Evolutionary conservation across 2,797 vertebrate genomes (phyloP).

Genomic region (Notamacropus eugenii): DNA sequence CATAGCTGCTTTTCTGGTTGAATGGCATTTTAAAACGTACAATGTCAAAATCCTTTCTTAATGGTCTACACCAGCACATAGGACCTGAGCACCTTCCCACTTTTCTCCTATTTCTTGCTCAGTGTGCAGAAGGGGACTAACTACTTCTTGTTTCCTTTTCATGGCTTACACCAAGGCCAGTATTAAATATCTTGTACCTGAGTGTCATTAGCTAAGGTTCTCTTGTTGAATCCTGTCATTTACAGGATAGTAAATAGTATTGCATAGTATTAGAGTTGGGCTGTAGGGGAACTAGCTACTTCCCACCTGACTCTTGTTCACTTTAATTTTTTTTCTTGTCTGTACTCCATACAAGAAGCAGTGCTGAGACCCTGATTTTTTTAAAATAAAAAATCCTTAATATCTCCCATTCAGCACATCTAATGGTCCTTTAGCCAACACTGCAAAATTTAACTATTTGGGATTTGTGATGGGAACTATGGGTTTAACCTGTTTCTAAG

Average conservation of each 20-base stretch:
- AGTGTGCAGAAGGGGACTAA: background rate
- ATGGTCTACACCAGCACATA: conserved; percentile 46
- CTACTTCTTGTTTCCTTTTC: background rate
- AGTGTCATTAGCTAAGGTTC: background rate
- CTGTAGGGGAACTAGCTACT: background rate
- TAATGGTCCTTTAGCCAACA: conserved; percentile 34
- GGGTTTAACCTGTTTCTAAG: background rate
- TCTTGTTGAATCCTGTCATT: background rate
- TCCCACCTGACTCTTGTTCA: background rate
- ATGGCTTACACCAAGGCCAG: background rate
- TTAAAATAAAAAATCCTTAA: conserved; percentile 11
- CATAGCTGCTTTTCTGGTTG: background rate
- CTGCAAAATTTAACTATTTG: background rate
- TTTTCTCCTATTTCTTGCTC: conserved; percentile 30
- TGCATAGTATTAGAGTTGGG: background rate
- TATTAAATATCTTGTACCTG: background rate
- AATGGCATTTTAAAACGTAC: background rate
- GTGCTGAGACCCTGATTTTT: background rate
- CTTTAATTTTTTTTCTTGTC: conserved; percentile 3
- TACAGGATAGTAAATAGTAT: background rate
- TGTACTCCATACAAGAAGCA: background rate
- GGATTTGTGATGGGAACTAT: background rate
- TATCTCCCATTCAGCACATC: conserved; percentile 1
- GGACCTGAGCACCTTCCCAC: conserved; percentile 7
- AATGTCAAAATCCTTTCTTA: conserved; percentile 8